Evolutionary conservation across 2,888 invertebrate species (phyloP).

Genomic region (Drosophila picticornis): DNA sequence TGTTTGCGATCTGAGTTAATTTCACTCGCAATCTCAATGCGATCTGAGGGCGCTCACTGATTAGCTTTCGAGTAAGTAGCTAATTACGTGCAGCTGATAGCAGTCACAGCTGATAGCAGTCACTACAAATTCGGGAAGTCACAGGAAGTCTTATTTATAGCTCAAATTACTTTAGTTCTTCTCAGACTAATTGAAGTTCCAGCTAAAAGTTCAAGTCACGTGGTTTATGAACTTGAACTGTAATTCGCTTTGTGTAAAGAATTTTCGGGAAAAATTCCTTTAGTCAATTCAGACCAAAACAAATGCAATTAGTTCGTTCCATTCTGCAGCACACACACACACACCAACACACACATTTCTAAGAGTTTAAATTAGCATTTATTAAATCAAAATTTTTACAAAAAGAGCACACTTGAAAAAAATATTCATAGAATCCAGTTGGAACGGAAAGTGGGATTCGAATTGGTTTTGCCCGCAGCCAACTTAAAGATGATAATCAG

Average conservation of each 20-base stretch:
- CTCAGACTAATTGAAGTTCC: background rate
- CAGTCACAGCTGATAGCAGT: background rate
- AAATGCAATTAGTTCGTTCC: conserved; percentile 14
- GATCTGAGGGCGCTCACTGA: background rate
- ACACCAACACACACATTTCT: background rate
- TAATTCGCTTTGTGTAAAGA: conserved; percentile 14
- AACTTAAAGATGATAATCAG: background rate
- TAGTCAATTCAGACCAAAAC: conserved; percentile 14
- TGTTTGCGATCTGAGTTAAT: background rate
- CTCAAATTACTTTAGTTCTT: background rate
- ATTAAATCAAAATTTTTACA: conserved; percentile 26
- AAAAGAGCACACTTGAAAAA: conserved; percentile 16
- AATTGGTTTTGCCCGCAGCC: background rate
- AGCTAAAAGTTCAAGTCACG: background rate
- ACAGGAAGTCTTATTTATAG: background rate
- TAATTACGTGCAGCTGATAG: background rate
- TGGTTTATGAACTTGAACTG: conserved; percentile 45
- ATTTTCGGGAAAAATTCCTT: conserved; percentile 20
- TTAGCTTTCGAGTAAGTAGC: background rate
- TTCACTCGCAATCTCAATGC: background rate
- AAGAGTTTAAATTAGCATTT: conserved; percentile 29
- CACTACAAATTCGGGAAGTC: background rate
- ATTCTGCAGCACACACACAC: background rate
- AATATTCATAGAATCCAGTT: background rate
- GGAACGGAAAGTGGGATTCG: background rate